Conservation (phyloP, 53 echinoderm and acorn worm species). For the Actinopyga echinites region DNA sequence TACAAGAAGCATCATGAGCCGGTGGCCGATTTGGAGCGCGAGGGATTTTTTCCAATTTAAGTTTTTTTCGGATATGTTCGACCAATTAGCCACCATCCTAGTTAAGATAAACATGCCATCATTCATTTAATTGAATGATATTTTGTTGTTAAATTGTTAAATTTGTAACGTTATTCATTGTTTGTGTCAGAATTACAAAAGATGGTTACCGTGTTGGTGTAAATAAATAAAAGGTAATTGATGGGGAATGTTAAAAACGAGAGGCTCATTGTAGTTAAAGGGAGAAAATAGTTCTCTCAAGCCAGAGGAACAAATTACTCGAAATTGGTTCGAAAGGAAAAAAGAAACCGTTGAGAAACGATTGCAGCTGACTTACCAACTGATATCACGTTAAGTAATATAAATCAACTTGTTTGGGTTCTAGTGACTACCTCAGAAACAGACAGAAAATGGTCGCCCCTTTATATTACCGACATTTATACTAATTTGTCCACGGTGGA, state of each 20-base stretch:
- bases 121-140: conserved; percentile 36
- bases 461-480: too few relatives aligned
- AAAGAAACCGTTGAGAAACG: too few relatives aligned
- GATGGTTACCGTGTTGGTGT: conserved; percentile 29
- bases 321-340: too few relatives aligned
- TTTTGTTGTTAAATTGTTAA: conserved; percentile 38
- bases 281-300: too few relatives aligned
- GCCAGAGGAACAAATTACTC: too few relatives aligned
- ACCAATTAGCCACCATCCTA: conserved; percentile 38
- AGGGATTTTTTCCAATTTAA: conserved; percentile 31
- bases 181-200: conserved; percentile 38
- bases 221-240: conserved; percentile 39
- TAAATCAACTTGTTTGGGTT: too few relatives aligned
- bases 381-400: too few relatives aligned
- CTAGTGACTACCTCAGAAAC: too few relatives aligned
- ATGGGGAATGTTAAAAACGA: conserved; percentile 30
- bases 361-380: too few relatives aligned
- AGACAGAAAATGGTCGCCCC: too few relatives aligned
- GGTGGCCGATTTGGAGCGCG: conserved; percentile 34
- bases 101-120: conserved; percentile 36
- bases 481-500: too few relatives aligned
- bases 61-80: conserved; percentile 16
- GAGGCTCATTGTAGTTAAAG: conserved; percentile 9
- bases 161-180: conserved; percentile 41
- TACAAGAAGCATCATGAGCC: conserved; percentile 28